Conservation (phyloP, 2,113 vertebrate species). For the Thamnaconus septentrionalis region DNA sequence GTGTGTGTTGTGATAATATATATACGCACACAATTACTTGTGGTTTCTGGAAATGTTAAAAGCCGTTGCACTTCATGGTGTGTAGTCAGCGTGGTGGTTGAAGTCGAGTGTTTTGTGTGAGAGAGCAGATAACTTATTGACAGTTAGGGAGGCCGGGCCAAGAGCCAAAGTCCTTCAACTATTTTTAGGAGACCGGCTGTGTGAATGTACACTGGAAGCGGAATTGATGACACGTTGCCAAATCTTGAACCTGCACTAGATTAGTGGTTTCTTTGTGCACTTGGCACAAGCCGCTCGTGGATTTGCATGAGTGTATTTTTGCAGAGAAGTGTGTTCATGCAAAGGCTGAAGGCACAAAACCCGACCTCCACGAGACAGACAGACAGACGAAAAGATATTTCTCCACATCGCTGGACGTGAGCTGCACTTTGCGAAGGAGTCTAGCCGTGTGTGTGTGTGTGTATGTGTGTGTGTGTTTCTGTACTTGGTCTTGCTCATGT, state of each 20-base stretch:
- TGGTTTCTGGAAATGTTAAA: neutral
- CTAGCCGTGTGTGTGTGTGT: too few species aligned
- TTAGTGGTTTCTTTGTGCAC: constrained; percentile 35
- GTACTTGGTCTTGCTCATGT: constrained; percentile 12
- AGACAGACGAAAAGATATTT: constrained; percentile 22
- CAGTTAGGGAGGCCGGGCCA: constrained; percentile 67
- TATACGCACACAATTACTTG: constrained; percentile 24
- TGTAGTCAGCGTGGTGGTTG: constrained; percentile 23
- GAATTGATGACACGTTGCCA: constrained; percentile 66
- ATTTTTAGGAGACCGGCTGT: constrained; percentile 78
- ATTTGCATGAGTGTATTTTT: constrained; percentile 4
- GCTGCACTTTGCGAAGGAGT: constrained; percentile 15
- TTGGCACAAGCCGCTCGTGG: constrained; percentile 16
- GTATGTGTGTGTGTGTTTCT: too few species aligned
- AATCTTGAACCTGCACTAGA: constrained; percentile 56
- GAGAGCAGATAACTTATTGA: constrained; percentile 66
- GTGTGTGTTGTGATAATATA: neutral
- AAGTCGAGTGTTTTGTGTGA: constrained; percentile 31
- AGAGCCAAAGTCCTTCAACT: constrained; percentile 70
- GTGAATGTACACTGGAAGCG: constrained; percentile 70
- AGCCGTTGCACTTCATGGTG: constrained; percentile 15
- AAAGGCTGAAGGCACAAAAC: neutral
- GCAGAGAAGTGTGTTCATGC: constrained; percentile 9
- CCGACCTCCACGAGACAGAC: too few species aligned
- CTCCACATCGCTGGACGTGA: constrained; percentile 15